Conservation (phyloP, 2,113 vertebrate species). For the Thomomys bottae region DNA sequence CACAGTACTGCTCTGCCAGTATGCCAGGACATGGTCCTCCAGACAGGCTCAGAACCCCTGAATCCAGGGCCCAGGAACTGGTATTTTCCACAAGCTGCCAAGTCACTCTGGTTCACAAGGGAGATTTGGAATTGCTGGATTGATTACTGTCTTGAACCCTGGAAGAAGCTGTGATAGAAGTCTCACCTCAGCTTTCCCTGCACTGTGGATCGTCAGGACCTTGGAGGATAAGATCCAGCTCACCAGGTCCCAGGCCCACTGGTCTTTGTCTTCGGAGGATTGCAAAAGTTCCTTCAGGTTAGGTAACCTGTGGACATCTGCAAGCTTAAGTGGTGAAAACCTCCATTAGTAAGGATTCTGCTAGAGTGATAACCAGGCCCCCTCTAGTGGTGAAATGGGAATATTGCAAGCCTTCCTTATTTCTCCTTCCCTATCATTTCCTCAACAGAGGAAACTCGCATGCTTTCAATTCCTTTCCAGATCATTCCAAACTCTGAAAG, state of each 20-base stretch:
- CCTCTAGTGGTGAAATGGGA: conserved; percentile 80
- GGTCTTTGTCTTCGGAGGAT: conserved; percentile 84
- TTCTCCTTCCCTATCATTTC: no score
- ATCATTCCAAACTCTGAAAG: neutral
- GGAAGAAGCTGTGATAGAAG: neutral
- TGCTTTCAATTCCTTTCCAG: neutral
- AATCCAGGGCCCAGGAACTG: neutral
- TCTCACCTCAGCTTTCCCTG: conserved; percentile 92
- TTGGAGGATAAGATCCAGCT: conserved; percentile 96
- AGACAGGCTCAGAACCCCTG: neutral
- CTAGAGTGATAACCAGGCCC: conserved; percentile 45
- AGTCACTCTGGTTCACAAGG: neutral
- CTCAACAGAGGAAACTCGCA: neutral
- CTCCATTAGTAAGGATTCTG: conserved; percentile 47
- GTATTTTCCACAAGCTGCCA: neutral
- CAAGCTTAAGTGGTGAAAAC: conserved; percentile 85
- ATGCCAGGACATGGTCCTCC: neutral
- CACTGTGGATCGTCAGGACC: conserved; percentile 91
- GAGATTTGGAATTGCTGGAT: neutral
- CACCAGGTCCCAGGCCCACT: conserved; percentile 89
- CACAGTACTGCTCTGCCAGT: neutral
- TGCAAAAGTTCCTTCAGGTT: conserved; percentile 91
- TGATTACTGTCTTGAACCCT: neutral
- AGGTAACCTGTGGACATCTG: conserved; percentile 90
- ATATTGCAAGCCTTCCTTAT: conserved; percentile 1